Base-by-base conservation (phyloP, 1,140 invertebrate genomes). In the Bombus pascuorum region DNA sequence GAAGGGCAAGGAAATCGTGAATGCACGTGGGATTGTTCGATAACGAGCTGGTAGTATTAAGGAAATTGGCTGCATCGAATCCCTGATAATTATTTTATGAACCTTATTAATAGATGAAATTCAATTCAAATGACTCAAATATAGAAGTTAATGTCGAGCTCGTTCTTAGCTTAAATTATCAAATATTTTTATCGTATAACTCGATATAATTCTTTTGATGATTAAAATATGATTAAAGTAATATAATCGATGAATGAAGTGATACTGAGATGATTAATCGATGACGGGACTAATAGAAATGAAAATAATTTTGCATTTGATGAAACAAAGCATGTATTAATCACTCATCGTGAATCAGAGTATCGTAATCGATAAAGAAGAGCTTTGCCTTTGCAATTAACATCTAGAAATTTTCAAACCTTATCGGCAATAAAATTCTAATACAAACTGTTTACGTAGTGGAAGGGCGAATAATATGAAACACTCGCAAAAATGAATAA, bases 1-100 rank as follows among this genome's bases (percentile, higher is more conserved):
- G 47, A 78, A 71, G n/a, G 74, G 70, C 82, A 83, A 70, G n/a
- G 66, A 59, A 57, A 32, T 71, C 37, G 28, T 25, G 28, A 57
- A 78, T 65, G 6, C 22, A 44, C 65, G n/a, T 53, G 65, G 59
- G 65, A 78, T 79, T 34, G 28, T 59, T 53, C 18, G 75, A 77
- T 79, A 79, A 84, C 53, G 75, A 84, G 53, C 44, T n/a, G 39
- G 68, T 47, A 25, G 34, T 34, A 78, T 79, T 57, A 79, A 59
- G 47, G 28, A 47, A 59, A 80, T 79, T 79, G 75, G 25, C 39
- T 8, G 3, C 15, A 5, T 65, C 13, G 32, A n/a, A 25, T 66
- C 2, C 15, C 25, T 59, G 32, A 32, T 72, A 39, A 42, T 57
- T 42, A 28, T 32, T 32, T 42, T 18, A 5, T 9, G 12, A 13